These are phyloP conservation scores for Onthophagus sagittarius DNA, from an alignment of 2,888 invertebrate genomes.

Conservation along the genomic window DNA sequence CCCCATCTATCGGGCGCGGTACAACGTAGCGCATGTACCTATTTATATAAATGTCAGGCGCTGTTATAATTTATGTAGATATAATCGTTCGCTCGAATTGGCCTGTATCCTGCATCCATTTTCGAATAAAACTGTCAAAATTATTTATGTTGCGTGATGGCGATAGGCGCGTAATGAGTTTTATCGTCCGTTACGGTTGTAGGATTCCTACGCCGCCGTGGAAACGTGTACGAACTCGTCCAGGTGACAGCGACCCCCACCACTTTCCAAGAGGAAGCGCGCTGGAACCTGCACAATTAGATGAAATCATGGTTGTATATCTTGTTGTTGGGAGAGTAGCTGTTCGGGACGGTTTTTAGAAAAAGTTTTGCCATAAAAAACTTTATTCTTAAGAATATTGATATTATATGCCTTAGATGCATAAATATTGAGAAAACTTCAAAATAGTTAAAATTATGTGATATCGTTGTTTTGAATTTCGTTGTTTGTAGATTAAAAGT, in stretches of 20 bases:
- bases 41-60: constrained; percentile 20
- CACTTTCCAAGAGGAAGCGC: not conserved
- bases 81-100: constrained; percentile 33
- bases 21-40: not conserved
- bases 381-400: too few relatives aligned
- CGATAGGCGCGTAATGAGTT: constrained; percentile 37
- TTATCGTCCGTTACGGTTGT: constrained; percentile 31
- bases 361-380: too few relatives aligned
- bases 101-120: constrained; percentile 35
- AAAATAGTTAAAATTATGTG: too few relatives aligned
- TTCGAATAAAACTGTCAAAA: constrained; percentile 40
- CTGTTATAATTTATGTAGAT: constrained; percentile 33
- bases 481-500: too few relatives aligned
- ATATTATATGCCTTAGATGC: too few relatives aligned
- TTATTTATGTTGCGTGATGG: constrained; percentile 41
- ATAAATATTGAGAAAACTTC: too few relatives aligned
- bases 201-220: not conserved
- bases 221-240: not conserved
- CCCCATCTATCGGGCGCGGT: constrained; percentile 9
- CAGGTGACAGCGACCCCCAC: not conserved
- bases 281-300: too few relatives aligned
- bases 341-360: too few relatives aligned
- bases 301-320: too few relatives aligned
- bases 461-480: too few relatives aligned
- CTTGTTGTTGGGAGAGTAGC: too few relatives aligned